Evolutionary conservation across 2,888 invertebrate species (phyloP), one percentile per base, ranked within the genome.

Genomic region (Drosophila conformis): DNA sequence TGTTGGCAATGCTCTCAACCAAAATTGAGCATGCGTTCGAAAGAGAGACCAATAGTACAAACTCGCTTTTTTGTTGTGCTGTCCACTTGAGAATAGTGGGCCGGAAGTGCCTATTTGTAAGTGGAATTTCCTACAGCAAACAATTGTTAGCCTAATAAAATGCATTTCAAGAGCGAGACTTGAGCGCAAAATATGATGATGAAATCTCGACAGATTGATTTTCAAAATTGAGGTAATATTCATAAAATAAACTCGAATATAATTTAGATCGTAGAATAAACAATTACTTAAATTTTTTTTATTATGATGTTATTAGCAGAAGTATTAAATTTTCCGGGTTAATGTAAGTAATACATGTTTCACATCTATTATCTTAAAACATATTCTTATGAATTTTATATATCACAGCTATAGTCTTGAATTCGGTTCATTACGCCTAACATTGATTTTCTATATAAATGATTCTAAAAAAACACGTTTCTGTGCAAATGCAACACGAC

Each of bases 1-100:
- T 71, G 80, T 68, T 87, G 90, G 90, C 90, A 87, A 87, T 67
- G 79, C 89, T 42, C 36, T 21, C n/a, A 36, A 35, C 13, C 65
- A 35, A 69, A 61, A 53, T 60, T 35, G 27, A 31, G 38, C 51
- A n/a, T 73, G 54, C 54, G 40, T 35, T 25, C 13, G 63, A 67
- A 35, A 60, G 74, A 58, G 59, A 66, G 25, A 54, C 60, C 63
- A 40, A 48, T 52, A 67, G 21, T 11, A 11, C 7, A 66, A 57
- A 27, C 31, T 36, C 53, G n/a, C 29, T n/a, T 29, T 60, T 33
- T 61, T 33, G 15, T 31, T 49, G 18, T 18, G 29, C 33, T 62
- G 64, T n/a, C 48, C 54, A 48, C 77, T 63, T 69, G 53, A 67
- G 69, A 56, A 61, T 49, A 48, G 58, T 40, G 21, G 63, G 59